These are phyloP conservation scores for Stenurella melanura DNA, from an alignment of 2,888 invertebrate species.

Conservation along the genomic window DNA sequence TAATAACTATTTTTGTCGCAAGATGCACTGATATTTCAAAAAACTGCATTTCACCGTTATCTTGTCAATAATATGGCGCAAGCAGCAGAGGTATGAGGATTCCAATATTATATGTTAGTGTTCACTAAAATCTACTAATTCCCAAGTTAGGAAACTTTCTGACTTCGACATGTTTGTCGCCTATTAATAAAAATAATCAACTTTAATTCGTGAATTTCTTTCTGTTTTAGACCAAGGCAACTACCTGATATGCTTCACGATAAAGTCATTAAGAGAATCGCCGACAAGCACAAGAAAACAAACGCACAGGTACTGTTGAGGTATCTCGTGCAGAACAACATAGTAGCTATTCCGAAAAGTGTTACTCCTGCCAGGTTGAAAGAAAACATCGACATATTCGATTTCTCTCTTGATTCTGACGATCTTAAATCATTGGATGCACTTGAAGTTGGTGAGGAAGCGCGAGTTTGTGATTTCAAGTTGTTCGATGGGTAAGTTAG, in stretches of 20 bases:
- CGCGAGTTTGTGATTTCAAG: constrained; percentile 57
- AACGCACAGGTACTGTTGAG: constrained; percentile 84
- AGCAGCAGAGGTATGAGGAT: too few species aligned
- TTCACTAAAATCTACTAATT: too few species aligned
- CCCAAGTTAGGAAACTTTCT: too few species aligned
- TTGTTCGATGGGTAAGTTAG: too few species aligned
- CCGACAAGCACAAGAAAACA: constrained; percentile 78
- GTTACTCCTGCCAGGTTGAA: not conserved
- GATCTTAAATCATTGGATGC: constrained; percentile 78
- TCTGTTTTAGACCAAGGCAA: constrained; percentile 72
- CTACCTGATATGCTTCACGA: constrained; percentile 80
- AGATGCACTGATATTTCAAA: too few species aligned
- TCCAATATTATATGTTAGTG: too few species aligned
- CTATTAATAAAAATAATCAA: too few species aligned
- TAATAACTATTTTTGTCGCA: too few species aligned
- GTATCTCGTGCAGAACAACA: constrained; percentile 80
- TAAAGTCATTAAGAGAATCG: constrained; percentile 74
- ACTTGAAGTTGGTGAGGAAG: constrained; percentile 79
- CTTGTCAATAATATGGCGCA: too few species aligned
- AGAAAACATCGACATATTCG: constrained; percentile 71
- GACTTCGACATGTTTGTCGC: too few species aligned
- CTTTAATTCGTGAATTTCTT: too few species aligned
- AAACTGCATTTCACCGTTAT: too few species aligned
- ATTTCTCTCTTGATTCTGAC: constrained; percentile 78
- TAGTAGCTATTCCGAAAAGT: constrained; percentile 66